Evolutionary conservation across 2,113 vertebrate species (phyloP), one percentile per base, ranked within the genome.

Genomic region (Penelope pileata): DNA sequence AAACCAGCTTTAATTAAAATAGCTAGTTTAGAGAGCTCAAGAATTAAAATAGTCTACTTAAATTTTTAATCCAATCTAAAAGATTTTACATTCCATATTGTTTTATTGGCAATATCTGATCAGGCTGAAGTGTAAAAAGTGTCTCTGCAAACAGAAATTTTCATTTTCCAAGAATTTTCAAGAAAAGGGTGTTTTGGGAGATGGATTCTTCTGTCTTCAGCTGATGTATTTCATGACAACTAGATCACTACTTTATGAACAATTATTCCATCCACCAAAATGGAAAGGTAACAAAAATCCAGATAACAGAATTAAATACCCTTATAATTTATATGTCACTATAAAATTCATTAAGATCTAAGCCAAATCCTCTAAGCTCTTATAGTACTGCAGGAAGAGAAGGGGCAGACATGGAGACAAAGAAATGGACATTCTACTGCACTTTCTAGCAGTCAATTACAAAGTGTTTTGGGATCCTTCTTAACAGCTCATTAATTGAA

Each of bases 401-500:
- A 4, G 8, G 0, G 5, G 21, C 12, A 81, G 76, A 24, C 43
- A 60, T 10, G 4, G 4, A 80, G 48, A 45, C 2, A 24, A 62
- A 1, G 2, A 82, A 62, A 50, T 4, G 2, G 27, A 32, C 24
- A 4, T 3, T 19, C 6, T 8, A 5, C 15, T 47, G 43, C 6
- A 5, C 21, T 59, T 74, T 47, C 50, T 24, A 62, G 26, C 62
- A 74, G 42, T 51, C 12, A 30, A 6, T 27, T 72, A 10, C 22
- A 29, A 76, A 51, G 42, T 29, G 16, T 38, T 67, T 12, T 27
- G 42, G 7, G 14, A 50, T 24, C 8, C 7, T 19, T 84, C 32
- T 36, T 38, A 14, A 40, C 2, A 72, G 29, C 12, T 53, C 38
- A 24, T 30, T 43, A 43, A 23, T 14, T 54, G 30, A 7, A 45